These are phyloP conservation scores for Laothoe populi DNA, from an alignment of 2,888 invertebrate species.

Conservation along the genomic window DNA sequence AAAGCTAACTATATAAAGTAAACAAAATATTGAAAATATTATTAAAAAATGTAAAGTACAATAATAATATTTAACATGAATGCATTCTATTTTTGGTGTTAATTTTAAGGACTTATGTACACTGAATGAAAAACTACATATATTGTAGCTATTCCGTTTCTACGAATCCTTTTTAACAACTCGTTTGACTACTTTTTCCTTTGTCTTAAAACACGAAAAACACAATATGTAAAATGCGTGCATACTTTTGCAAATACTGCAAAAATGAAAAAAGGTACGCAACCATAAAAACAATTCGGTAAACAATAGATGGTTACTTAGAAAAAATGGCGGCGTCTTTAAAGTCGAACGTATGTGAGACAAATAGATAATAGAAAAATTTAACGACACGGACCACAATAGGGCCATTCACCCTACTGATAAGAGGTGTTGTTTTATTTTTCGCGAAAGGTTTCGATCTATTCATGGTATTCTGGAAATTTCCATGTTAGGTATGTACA, in stretches of 20 bases:
- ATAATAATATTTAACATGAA: too few species aligned
- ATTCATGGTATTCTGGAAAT: constrained; percentile 24
- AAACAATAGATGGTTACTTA: constrained; percentile 21
- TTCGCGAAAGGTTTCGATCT: constrained; percentile 29
- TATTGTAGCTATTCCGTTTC: not conserved
- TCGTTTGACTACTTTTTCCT: not conserved
- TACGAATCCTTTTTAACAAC: not conserved
- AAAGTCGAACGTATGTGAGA: constrained; percentile 63
- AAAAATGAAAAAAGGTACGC: constrained; percentile 25
- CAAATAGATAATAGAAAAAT: constrained; percentile 48
- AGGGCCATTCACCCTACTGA: constrained; percentile 51
- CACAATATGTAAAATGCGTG: constrained; percentile 5
- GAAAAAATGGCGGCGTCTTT: constrained; percentile 45
- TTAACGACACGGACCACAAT: constrained; percentile 51
- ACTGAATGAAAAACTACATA: not conserved
- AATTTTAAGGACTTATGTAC: not conserved
- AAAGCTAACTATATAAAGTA: too few species aligned
- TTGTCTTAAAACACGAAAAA: not conserved
- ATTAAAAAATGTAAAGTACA: too few species aligned
- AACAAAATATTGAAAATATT: too few species aligned
- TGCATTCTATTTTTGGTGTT: not conserved
- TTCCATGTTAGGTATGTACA: not conserved
- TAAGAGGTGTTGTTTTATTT: constrained; percentile 47
- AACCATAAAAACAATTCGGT: constrained; percentile 3
- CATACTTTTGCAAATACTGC: constrained; percentile 31